Conservation (phyloP, 2,113 vertebrate species). For the Lepidothrix coronata region DNA sequence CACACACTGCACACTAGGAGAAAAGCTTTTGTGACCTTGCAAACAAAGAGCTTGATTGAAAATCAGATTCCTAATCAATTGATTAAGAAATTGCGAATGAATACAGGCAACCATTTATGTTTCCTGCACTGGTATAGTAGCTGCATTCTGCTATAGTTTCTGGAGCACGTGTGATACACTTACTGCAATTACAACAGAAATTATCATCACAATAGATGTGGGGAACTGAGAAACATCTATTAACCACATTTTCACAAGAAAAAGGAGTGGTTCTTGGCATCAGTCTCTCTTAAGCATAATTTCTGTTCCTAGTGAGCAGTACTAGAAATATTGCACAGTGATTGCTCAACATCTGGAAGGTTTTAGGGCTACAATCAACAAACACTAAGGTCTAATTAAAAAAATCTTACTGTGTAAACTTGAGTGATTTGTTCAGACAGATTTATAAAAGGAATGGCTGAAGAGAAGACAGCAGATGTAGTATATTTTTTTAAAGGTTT, state of each 20-base stretch:
- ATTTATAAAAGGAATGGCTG: not conserved
- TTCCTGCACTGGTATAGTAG: not conserved
- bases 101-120: not conserved
- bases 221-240: not conserved
- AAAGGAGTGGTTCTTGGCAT: not conserved
- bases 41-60: not conserved
- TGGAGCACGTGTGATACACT: not conserved
- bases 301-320: not conserved
- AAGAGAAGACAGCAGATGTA: not conserved
- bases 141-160: not conserved
- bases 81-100: not conserved
- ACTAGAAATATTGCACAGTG: not conserved
- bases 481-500: not conserved
- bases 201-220: not conserved
- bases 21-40: not conserved
- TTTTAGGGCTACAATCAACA: not conserved
- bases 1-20: fast-evolving
- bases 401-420: not conserved
- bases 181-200: not conserved
- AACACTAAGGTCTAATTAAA: not conserved
- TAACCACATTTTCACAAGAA: not conserved
- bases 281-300: not conserved
- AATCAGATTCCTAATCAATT: not conserved
- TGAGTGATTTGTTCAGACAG: not conserved
- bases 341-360: not conserved